These are phyloP conservation scores for Nerophis lumbriciformis DNA, from an alignment of 2,113 vertebrate species.

Conservation along the genomic window DNA sequence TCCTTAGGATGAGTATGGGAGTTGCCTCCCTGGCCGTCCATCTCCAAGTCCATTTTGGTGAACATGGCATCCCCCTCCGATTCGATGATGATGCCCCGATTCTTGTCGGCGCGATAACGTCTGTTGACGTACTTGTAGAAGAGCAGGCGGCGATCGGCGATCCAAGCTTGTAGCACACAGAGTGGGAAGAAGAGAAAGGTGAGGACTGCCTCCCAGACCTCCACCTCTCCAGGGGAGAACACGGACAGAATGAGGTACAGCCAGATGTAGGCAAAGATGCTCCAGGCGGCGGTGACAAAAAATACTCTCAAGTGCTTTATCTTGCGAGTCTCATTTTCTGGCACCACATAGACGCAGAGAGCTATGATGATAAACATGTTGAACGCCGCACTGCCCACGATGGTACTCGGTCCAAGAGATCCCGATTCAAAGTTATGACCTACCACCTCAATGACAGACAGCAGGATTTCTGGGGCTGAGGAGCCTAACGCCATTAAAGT, in stretches of 20 bases:
- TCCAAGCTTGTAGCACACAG: slow-evolving; percentile 80
- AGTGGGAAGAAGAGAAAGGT: slow-evolving; percentile 81
- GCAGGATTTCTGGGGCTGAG: slow-evolving; percentile 79
- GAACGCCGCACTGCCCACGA: slow-evolving; percentile 82
- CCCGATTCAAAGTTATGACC: slow-evolving; percentile 78
- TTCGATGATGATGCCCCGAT: slow-evolving; percentile 76
- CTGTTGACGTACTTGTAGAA: slow-evolving; percentile 81
- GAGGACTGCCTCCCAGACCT: slow-evolving; percentile 80
- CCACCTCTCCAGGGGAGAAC: slow-evolving; percentile 74
- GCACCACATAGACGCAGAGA: slow-evolving; percentile 78
- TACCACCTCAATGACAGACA: slow-evolving; percentile 80
- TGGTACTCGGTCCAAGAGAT: slow-evolving; percentile 79
- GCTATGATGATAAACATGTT: slow-evolving; percentile 86
- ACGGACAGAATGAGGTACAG: slow-evolving; percentile 80
- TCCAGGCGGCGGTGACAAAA: slow-evolving; percentile 80
- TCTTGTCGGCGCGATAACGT: slow-evolving; percentile 77
- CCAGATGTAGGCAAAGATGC: slow-evolving; percentile 83
- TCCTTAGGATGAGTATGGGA: slow-evolving; percentile 71
- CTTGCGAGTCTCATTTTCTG: slow-evolving; percentile 75
- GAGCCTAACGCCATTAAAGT: slow-evolving; percentile 82
- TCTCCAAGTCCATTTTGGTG: slow-evolving; percentile 77
- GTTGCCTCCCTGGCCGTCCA: slow-evolving; percentile 74
- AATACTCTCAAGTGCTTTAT: slow-evolving; percentile 81
- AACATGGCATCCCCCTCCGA: slow-evolving; percentile 75
- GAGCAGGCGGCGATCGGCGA: slow-evolving; percentile 78